These are phyloP conservation scores for Sarcophaga bullata DNA, from an alignment of 1,140 invertebrate genomes.

Conservation along the genomic window DNA sequence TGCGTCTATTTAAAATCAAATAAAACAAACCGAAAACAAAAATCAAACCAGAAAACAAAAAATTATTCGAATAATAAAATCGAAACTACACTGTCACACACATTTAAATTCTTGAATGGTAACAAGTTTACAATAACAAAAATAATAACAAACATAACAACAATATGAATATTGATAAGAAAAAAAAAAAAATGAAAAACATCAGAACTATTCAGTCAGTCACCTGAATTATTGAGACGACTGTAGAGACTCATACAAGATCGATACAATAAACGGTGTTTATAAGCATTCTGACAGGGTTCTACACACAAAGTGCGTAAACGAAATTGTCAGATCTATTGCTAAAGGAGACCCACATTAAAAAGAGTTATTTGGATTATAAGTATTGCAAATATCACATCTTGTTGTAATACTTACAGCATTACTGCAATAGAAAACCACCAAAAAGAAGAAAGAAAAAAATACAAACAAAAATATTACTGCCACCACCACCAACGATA, in stretches of 20 bases:
- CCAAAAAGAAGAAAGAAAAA: not conserved
- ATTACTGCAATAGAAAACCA: conserved; percentile 6
- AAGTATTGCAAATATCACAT: too few species aligned
- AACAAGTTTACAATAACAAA: not conserved
- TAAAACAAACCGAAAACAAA: not conserved
- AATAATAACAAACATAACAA: not conserved
- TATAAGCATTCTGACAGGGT: too few species aligned
- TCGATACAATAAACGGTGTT: too few species aligned
- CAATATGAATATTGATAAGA: not conserved
- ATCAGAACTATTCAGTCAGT: too few species aligned
- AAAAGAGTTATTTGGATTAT: too few species aligned
- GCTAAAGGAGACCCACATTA: too few species aligned
- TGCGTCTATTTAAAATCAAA: conserved; percentile 10
- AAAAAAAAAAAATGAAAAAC: not conserved
- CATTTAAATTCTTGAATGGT: not conserved
- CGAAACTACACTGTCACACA: not conserved
- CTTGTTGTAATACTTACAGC: too few species aligned
- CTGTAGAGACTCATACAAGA: too few species aligned
- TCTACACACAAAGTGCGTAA: too few species aligned
- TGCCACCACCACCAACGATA: not conserved
- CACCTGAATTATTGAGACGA: too few species aligned
- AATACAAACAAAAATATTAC: not conserved
- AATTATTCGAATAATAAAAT: not conserved
- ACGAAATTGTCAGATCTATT: too few species aligned
- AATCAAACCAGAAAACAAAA: too few species aligned